Evolutionary conservation across 2,113 vertebrate species (phyloP).

Genomic region (Syrrhaptes paradoxus): DNA sequence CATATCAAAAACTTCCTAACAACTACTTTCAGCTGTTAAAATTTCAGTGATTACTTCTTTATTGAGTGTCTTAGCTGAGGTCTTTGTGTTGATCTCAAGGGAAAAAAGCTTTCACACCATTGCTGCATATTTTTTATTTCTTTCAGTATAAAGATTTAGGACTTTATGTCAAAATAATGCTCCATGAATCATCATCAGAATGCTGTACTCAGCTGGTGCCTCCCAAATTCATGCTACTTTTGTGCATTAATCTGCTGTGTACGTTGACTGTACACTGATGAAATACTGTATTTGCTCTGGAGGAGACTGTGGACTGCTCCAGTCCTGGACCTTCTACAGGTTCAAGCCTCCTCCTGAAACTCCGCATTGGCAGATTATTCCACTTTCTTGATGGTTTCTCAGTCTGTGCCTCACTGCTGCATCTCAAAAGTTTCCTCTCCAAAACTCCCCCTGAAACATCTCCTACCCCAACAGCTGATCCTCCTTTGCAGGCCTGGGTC

Average conservation of each 20-base stretch:
- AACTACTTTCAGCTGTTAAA: neutral
- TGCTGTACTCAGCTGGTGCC: neutral
- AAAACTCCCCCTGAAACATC: neutral
- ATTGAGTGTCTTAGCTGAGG: neutral
- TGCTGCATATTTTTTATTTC: neutral
- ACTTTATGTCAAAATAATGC: neutral
- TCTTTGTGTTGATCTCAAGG: neutral
- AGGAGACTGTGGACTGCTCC: neutral
- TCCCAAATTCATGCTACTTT: neutral
- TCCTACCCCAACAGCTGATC: neutral
- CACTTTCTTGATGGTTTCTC: neutral
- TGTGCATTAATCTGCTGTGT: neutral
- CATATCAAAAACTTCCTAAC: neutral
- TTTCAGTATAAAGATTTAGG: neutral
- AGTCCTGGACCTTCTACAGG: neutral
- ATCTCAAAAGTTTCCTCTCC: neutral
- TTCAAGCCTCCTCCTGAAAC: neutral
- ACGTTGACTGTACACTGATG: neutral
- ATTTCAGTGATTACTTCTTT: neutral
- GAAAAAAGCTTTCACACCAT: neutral
- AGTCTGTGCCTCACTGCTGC: neutral
- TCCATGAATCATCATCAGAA: neutral
- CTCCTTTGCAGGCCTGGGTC: neutral
- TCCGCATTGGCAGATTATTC: neutral
- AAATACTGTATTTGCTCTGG: neutral